These are phyloP conservation scores for Benitochromis conjunctus DNA, from an alignment of 2,113 vertebrate genomes.

Conservation along the genomic window DNA sequence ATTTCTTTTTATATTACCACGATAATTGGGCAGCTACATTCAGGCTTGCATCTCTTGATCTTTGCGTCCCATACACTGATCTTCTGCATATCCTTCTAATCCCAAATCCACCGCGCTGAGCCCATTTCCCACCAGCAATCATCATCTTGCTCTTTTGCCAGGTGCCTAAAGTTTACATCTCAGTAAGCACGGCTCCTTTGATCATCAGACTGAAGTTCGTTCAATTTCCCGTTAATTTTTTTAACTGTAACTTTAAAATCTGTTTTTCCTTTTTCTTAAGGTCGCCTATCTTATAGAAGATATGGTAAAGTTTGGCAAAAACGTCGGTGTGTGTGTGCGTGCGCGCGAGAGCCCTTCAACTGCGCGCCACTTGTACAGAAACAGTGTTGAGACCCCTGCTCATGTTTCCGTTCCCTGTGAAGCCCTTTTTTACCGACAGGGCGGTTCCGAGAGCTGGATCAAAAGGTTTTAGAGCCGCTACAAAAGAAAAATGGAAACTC, in stretches of 20 bases:
- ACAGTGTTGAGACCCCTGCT: slow-evolving; percentile 53
- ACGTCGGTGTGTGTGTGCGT: background rate
- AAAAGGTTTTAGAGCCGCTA: slow-evolving; percentile 84
- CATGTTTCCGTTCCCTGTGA: slow-evolving; percentile 87
- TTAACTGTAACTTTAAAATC: background rate
- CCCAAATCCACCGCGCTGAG: slow-evolving; percentile 1
- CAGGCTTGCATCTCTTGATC: background rate
- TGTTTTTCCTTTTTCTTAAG: background rate
- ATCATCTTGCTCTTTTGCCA: slow-evolving; percentile 26
- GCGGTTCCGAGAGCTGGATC: slow-evolving; percentile 87
- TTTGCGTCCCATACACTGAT: background rate
- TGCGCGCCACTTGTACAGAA: slow-evolving; percentile 11
- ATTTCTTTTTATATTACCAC: background rate
- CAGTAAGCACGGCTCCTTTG: slow-evolving; percentile 20
- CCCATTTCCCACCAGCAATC: slow-evolving; percentile 32
- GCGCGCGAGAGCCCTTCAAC: background rate
- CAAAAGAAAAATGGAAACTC: slow-evolving; percentile 91
- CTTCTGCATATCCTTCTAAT: slow-evolving; percentile 9
- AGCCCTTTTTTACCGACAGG: slow-evolving; percentile 82
- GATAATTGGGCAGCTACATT: background rate
- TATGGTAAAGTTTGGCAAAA: background rate
- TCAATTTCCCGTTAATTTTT: background rate
- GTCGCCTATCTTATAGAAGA: background rate
- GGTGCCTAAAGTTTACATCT: background rate
- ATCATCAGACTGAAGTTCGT: slow-evolving; percentile 17